Evolutionary conservation across 92 coral and sea anemone species (phyloP).

Genomic region (Siderastrea radians): DNA sequence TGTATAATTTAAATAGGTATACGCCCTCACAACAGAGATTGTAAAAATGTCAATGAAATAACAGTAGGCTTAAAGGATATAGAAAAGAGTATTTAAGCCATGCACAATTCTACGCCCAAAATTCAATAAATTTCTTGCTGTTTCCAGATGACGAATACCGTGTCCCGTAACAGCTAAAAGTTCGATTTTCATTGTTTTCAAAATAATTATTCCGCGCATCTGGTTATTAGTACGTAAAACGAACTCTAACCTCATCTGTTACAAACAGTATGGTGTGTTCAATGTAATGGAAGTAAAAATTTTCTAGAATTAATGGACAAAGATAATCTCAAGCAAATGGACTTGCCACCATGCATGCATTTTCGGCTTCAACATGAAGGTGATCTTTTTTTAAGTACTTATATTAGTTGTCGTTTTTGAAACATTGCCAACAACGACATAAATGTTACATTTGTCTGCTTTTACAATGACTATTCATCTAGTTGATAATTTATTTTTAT

Average conservation of each 20-base stretch:
- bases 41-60: too few species aligned
- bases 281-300: not conserved
- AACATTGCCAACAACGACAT: not conserved
- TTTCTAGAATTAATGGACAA: too few species aligned
- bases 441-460: not conserved
- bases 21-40: too few species aligned
- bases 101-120: not conserved
- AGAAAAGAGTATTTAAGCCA: too few species aligned
- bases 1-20: too few species aligned
- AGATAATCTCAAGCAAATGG: too few species aligned
- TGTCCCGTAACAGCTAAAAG: too few species aligned
- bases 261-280: not conserved
- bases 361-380: too few species aligned
- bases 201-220: constrained; percentile 16
- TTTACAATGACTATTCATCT: not conserved
- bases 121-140: not conserved
- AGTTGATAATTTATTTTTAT: not conserved
- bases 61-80: too few species aligned
- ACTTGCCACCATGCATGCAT: too few species aligned
- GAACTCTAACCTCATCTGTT: not conserved
- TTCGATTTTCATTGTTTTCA: constrained; percentile 3
- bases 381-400: too few species aligned
- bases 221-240: not conserved
- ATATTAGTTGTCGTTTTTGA: too few species aligned
- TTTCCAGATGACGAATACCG: not conserved